These are phyloP conservation scores for Octodon degus DNA, from an alignment of 2,113 vertebrate genomes.

Conservation along the genomic window DNA sequence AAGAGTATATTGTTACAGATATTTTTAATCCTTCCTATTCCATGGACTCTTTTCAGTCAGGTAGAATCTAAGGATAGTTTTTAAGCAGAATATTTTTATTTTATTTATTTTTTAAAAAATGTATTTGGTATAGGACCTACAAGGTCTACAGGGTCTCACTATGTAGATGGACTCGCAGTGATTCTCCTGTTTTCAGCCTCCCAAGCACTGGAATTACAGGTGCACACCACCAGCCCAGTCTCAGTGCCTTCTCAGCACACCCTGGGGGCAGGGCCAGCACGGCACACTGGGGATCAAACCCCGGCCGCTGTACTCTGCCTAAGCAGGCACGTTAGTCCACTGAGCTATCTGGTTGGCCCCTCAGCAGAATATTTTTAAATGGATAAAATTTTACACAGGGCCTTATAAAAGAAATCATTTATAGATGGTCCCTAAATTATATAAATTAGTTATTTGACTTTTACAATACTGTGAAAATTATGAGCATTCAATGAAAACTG, in stretches of 20 bases:
- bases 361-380: constrained; percentile 17
- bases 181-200: too few relatives aligned
- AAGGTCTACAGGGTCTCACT: too few relatives aligned
- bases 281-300: too few relatives aligned
- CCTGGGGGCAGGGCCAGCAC: too few relatives aligned
- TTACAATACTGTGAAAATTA: neutral
- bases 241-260: too few relatives aligned
- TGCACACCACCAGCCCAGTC: too few relatives aligned
- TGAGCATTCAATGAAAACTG: neutral
- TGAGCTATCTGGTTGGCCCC: too few relatives aligned
- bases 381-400: neutral
- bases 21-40: neutral
- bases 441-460: neutral
- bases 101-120: neutral
- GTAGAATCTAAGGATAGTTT: neutral
- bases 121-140: too few relatives aligned
- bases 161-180: too few relatives aligned
- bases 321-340: too few relatives aligned
- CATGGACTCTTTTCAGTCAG: neutral
- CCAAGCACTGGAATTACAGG: too few relatives aligned
- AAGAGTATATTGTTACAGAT: neutral
- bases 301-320: too few relatives aligned
- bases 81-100: neutral
- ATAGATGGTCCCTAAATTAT: neutral
- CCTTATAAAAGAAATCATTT: constrained; percentile 28